These are phyloP conservation scores for Platyrinchus mystaceus DNA, from an alignment of 2,797 vertebrate genomes.

Conservation along the genomic window DNA sequence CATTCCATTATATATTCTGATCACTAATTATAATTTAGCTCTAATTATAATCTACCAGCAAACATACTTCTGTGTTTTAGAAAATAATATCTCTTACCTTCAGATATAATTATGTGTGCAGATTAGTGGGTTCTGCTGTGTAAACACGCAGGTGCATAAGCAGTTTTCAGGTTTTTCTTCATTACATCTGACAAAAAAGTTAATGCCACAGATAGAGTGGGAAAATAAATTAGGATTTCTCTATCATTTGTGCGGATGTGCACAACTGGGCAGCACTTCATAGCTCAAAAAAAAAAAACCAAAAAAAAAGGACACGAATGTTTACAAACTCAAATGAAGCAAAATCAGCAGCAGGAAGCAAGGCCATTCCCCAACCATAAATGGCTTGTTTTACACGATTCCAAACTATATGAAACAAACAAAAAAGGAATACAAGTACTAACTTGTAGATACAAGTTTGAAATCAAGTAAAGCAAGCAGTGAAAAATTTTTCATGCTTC, in stretches of 20 bases:
- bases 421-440: background rate
- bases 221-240: conserved; percentile 46
- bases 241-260: background rate
- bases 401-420: background rate
- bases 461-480: conserved; percentile 32
- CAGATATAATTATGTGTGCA: conserved; percentile 43
- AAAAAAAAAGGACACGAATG: background rate
- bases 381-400: background rate
- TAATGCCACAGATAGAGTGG: conserved; percentile 36
- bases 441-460: background rate
- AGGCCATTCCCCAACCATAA: conserved; percentile 3
- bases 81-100: conserved; percentile 62
- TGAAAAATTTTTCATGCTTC: background rate
- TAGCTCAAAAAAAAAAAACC: background rate
- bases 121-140: conserved; percentile 63
- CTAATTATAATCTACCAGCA: conserved; percentile 63
- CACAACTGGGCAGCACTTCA: conserved; percentile 13
- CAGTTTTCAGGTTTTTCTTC: conserved; percentile 57
- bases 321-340: conserved; percentile 43
- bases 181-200: conserved; percentile 49
- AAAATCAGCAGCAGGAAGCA: conserved; percentile 38
- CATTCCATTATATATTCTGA: conserved; percentile 60
- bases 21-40: conserved; percentile 51
- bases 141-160: conserved; percentile 50
- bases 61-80: conserved; percentile 59